Conservation (phyloP, 1,140 invertebrate genomes). For the Magallana angulata region DNA sequence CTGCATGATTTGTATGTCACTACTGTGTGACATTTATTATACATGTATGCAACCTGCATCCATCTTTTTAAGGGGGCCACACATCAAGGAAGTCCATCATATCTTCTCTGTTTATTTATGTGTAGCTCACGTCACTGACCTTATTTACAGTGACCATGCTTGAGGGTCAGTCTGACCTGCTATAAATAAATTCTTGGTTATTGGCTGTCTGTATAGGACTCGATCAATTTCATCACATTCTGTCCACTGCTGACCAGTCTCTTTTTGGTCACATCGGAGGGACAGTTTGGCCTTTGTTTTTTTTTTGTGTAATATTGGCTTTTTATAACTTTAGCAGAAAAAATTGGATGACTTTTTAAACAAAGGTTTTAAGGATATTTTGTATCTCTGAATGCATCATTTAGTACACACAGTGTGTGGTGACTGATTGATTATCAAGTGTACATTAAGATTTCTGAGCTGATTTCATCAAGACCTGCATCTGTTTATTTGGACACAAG, state of each 20-base stretch:
- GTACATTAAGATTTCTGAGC: too few relatives aligned
- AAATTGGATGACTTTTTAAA: neutral
- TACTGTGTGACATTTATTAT: neutral
- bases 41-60: neutral
- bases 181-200: slow-evolving; percentile 31
- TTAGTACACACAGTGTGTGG: neutral
- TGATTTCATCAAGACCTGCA: too few relatives aligned
- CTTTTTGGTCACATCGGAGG: neutral
- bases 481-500: neutral
- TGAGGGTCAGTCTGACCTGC: neutral
- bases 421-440: neutral
- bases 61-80: neutral
- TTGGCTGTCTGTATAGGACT: slow-evolving; percentile 25
- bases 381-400: neutral
- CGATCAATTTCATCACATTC: slow-evolving; percentile 16
- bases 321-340: neutral
- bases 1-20: too few relatives aligned
- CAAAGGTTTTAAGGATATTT: neutral
- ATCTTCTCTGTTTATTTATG: neutral
- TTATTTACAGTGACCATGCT: neutral
- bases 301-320: neutral
- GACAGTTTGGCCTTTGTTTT: neutral
- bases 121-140: neutral
- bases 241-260: neutral
- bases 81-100: neutral